Evolutionary conservation across 2,888 invertebrate genomes (phyloP), one percentile per base, ranked within the genome.

Genomic region (Bugula neritina): DNA sequence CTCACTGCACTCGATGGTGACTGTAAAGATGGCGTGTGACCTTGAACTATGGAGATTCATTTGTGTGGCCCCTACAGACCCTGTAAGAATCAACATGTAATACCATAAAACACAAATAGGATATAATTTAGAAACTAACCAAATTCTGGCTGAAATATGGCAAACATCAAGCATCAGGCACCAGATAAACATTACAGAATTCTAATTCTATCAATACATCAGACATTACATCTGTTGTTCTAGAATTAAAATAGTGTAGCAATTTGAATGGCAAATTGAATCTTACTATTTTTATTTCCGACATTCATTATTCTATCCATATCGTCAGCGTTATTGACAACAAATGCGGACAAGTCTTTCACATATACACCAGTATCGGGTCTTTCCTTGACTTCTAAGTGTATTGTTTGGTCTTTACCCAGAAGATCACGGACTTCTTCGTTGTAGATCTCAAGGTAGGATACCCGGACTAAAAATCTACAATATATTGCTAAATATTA

Each of bases 361-460:
- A 99, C 97, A 83, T 96, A 99, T 1, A 99, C 97, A 1, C 98
- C 97, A 75, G 96, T 91, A 80, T 98, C 97, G 0, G 94, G 92
- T 2, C 96, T 87, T 85, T 99, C 98, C 84, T 96, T 94, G 0
- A 85, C 85, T 84, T 96, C 94, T 21, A 96, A 86, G 78, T 91
- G 90, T n/a, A 82, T 81, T 77, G 90, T 90, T 43, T 93, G 92
- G 84, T 94, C 92, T 83, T 92, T 93, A 3, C 91, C 91, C 1
- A 99, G 87, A 58, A 99, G 87, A 86, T 99, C 99, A 34, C 97
- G 88, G 0, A 99, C 94, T 85, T 99, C 98, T 85, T 99, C 99
- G 84, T 99, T 99, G 86, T 99, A 99, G 75, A 99, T 98, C 87
- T 99, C 98, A 84, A 99, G 87, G 84, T 98, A 99, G 0, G 98